A percentile compares a stretch with the other conserved stretches of the same genome.
Evolutionary conservation across 2,113 vertebrate species (phyloP).

Genomic region (Smithornis capensis): DNA sequence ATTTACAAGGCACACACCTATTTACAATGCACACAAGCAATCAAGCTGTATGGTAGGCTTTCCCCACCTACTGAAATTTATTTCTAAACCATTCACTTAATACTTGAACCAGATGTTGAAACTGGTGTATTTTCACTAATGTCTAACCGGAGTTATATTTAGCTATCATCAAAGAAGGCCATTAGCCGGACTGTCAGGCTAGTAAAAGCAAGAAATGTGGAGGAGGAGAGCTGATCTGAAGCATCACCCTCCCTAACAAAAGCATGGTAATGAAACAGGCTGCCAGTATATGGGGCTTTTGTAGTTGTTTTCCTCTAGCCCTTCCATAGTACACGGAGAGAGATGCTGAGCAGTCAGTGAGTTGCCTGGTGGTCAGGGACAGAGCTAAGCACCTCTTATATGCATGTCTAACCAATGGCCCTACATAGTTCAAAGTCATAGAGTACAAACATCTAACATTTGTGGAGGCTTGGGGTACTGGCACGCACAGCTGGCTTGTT

Average conservation of each 20-base stretch:
- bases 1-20: neutral
- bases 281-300: neutral
- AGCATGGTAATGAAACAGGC: neutral
- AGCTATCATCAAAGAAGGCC: neutral
- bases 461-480: neutral
- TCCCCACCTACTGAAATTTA: neutral
- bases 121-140: neutral
- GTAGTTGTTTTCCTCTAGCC: neutral
- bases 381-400: neutral
- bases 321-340: neutral
- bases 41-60: neutral
- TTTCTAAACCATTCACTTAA: neutral
- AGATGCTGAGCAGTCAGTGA: neutral
- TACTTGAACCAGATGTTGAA: neutral
- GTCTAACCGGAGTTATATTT: neutral
- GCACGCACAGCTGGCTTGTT: neutral
- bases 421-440: neutral
- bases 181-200: neutral
- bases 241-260: neutral
- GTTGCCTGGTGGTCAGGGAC: neutral
- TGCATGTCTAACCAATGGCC: neutral
- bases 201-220: neutral
- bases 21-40: neutral
- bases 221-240: neutral
- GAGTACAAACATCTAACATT: neutral